Conservation (phyloP, 2,113 vertebrate genomes). For the Eonycteris spelaea region DNA sequence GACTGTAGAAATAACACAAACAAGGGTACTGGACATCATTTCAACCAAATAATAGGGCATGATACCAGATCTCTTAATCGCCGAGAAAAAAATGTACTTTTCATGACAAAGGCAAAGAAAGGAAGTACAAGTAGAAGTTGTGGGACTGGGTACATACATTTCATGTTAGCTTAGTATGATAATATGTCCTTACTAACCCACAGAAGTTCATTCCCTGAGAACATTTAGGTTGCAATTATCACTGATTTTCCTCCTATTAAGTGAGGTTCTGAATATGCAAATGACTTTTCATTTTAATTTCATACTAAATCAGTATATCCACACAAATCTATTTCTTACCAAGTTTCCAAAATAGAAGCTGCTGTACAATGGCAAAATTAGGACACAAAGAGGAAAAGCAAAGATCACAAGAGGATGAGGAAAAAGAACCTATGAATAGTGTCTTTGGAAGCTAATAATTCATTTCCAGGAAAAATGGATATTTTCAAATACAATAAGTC, state of each 20-base stretch:
- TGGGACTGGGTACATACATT: background rate
- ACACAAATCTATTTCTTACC: conserved; percentile 67
- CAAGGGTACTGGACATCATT: background rate
- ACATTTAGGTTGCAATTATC: conserved; percentile 66
- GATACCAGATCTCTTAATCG: background rate
- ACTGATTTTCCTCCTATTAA: conserved; percentile 67
- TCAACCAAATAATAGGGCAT: background rate
- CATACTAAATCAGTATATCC: conserved; percentile 65
- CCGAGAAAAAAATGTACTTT: background rate
- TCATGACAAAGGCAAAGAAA: conserved; percentile 44
- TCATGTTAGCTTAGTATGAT: conserved; percentile 31
- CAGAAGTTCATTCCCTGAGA: conserved; percentile 44
- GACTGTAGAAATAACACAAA: background rate
- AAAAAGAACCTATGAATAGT: background rate
- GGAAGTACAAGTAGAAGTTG: background rate
- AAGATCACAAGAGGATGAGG: conserved; percentile 16
- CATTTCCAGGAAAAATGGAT: conserved; percentile 46
- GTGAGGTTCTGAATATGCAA: conserved; percentile 63
- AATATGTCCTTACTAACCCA: conserved; percentile 55
- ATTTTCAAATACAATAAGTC: conserved; percentile 27
- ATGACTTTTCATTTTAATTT: conserved; percentile 72
- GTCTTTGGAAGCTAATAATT: conserved; percentile 8
- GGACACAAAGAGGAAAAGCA: conserved; percentile 47
- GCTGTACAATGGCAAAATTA: conserved; percentile 61
- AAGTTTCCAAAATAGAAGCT: conserved; percentile 58